Percentiles rank a stretch among this genome's conserved stretches.
These are phyloP conservation scores for Zaprionus capensis DNA, from an alignment of 1,140 invertebrate species.

Conservation along the genomic window DNA sequence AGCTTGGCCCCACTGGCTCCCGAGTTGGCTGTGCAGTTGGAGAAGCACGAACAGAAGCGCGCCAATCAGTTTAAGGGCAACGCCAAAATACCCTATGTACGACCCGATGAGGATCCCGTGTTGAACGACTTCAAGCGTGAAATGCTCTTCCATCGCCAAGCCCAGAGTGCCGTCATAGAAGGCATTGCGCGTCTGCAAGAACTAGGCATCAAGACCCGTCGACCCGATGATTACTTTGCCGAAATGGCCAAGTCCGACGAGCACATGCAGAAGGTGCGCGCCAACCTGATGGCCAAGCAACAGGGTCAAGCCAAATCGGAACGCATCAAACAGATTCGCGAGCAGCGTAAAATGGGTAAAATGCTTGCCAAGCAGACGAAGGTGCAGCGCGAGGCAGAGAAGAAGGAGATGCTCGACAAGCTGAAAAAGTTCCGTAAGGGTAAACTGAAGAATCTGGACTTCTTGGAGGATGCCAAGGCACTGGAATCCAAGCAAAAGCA, in stretches of 20 bases:
- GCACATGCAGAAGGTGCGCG: constrained; percentile 98
- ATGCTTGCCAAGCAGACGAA: constrained; percentile 91
- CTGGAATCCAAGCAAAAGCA: constrained; percentile 85
- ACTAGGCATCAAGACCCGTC: constrained; percentile 90
- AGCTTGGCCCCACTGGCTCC: constrained; percentile 91
- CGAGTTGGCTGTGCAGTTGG: constrained; percentile 91
- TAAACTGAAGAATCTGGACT: constrained; percentile 91
- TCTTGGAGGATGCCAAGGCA: constrained; percentile 90
- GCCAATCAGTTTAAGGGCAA: constrained; percentile 89
- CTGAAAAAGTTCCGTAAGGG: constrained; percentile 94
- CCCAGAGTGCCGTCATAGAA: constrained; percentile 93
- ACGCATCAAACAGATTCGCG: constrained; percentile 94
- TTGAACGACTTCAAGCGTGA: constrained; percentile 98
- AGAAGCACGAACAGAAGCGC: constrained; percentile 89
- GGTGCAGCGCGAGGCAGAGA: constrained; percentile 90
- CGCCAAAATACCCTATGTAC: constrained; percentile 87
- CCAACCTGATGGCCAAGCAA: constrained; percentile 93
- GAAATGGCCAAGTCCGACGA: constrained; percentile 99
- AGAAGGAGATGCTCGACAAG: constrained; percentile 92
- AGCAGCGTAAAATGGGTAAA: constrained; percentile 97
- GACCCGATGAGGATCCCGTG: constrained; percentile 90
- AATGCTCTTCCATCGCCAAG: constrained; percentile 95
- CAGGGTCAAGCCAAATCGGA: constrained; percentile 92
- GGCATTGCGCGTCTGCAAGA: constrained; percentile 90
- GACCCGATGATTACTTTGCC: constrained; percentile 98